phyloP scores from a whole-genome alignment of 1,140 invertebrate species.

The Choristoneura fumiferana region DNA sequence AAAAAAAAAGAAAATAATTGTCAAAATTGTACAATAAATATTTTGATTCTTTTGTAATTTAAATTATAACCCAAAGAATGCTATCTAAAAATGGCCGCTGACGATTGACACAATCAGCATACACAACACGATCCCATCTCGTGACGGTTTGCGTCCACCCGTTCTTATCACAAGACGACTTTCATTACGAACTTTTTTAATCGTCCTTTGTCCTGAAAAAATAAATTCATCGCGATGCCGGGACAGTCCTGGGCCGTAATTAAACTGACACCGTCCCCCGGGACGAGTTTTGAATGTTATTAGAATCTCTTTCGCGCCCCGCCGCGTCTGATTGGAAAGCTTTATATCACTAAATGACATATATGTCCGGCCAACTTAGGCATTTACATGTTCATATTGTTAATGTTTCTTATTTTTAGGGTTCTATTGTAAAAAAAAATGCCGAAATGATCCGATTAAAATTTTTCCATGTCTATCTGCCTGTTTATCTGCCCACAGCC shows the following conservation, averaged over 20 bases:
- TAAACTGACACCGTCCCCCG: constrained; percentile 70
- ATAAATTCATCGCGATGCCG: constrained; percentile 67
- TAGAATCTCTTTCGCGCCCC: constrained; percentile 71
- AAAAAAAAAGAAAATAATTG: no score
- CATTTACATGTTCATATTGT: neutral
- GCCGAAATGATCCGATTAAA: no score
- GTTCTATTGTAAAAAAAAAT: no score
- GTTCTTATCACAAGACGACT: constrained; percentile 60
- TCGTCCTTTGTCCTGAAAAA: constrained; percentile 74
- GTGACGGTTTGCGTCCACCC: constrained; percentile 55
- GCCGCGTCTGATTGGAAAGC: constrained; percentile 68
- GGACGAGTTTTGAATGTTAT: constrained; percentile 77
- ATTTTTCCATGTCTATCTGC: no score
- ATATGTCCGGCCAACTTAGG: neutral
- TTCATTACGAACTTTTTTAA: constrained; percentile 77
- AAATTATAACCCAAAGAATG: no score
- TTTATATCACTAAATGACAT: constrained; percentile 29
- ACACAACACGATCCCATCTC: constrained; percentile 29
- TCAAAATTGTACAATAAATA: no score
- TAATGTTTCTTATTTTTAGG: no score
- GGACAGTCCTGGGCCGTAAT: constrained; percentile 61
- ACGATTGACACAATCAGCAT: constrained; percentile 1
- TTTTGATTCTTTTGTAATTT: no score
- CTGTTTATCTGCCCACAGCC: no score
- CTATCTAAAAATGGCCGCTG: no score